phyloP scores from a whole-genome alignment of 1,140 invertebrate species.

The Ptiloglossa arizonensis region DNA sequence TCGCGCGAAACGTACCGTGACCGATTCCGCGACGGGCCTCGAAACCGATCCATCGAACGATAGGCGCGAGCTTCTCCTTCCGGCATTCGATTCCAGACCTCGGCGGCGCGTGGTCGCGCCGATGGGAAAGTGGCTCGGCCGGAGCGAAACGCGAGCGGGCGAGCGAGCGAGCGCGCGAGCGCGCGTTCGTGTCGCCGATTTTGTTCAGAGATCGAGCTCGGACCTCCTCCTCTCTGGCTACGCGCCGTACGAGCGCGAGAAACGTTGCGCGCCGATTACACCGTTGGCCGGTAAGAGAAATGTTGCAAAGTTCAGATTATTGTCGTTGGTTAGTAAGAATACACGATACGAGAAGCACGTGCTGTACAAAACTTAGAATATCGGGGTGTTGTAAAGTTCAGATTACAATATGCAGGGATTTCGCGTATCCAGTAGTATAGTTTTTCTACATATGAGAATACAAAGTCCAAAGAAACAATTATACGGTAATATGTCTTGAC shows the following conservation, averaged over 20 bases:
- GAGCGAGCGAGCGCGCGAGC: too few relatives aligned
- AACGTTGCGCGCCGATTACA: constrained; percentile 77
- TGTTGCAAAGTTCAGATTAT: too few relatives aligned
- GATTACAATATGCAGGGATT: too few relatives aligned
- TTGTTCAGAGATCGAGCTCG: not conserved
- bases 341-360: too few relatives aligned
- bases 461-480: too few relatives aligned
- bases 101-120: too few relatives aligned
- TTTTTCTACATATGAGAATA: too few relatives aligned
- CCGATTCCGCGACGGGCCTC: constrained; percentile 5
- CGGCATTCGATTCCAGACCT: constrained; percentile 1
- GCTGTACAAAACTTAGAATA: too few relatives aligned
- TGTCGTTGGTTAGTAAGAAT: too few relatives aligned
- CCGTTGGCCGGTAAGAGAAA: constrained; percentile 74
- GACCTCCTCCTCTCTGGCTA: not conserved
- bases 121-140: constrained; percentile 44
- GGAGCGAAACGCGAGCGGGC: constrained; percentile 46
- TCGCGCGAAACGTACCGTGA: constrained; percentile 12
- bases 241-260: constrained; percentile 7
- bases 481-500: too few relatives aligned
- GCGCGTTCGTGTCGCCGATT: constrained; percentile 48
- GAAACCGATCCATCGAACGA: constrained; percentile 31
- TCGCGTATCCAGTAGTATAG: too few relatives aligned
- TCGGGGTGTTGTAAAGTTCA: too few relatives aligned
- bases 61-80: constrained; percentile 25